Evolutionary conservation across 2,113 vertebrate genomes (phyloP), one percentile per base, ranked within the genome.

Genomic region (Carassius gibelio): DNA sequence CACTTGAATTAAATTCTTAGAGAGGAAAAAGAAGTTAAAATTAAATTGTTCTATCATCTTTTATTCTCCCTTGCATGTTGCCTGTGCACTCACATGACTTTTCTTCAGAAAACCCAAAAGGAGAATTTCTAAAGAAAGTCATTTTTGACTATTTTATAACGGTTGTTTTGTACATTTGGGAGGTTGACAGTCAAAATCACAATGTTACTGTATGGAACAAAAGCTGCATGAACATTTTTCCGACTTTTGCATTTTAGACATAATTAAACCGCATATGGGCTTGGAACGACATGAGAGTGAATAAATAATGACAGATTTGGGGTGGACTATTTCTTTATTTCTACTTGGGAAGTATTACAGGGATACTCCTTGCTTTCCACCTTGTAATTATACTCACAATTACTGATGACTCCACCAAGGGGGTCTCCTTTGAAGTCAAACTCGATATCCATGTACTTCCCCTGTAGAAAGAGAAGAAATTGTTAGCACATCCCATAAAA

Each of bases 401-500:
- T 99, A 92, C 98, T 99, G 94, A 99, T 99, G 89, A 99, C 98
- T 92, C 98, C 98, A 78, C 98, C 98, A 83, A 99, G 93, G 0
- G 98, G 98, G 89, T 99, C 98, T 23, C 98, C 98, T 94, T 98
- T 99, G 91, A 99, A 99, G 93, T 99, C 97, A 94, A 99, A 99
- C 90, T 99, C 98, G 50, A 99, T 98, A 91, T 99, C 98, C 98
- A 99, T 99, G 88, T 99, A 99, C 90, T 99, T 99, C n/a, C 98
- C 98, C 98, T 99, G 94, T 78, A 36, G 62, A 93, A 66, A 75
- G 84, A 78, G 90, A 75, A 36, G 19, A 30, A 87, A 72, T n/a
- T 30, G 77, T 89, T 86, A 89, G 48, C 42, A 71, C 10, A 15
- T 57, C n/a, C 26, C 19, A 52, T 19, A 72, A 64, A 81, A 85